Conservation (phyloP, 2,113 vertebrate species). For the Antechinus stuartii region DNA sequence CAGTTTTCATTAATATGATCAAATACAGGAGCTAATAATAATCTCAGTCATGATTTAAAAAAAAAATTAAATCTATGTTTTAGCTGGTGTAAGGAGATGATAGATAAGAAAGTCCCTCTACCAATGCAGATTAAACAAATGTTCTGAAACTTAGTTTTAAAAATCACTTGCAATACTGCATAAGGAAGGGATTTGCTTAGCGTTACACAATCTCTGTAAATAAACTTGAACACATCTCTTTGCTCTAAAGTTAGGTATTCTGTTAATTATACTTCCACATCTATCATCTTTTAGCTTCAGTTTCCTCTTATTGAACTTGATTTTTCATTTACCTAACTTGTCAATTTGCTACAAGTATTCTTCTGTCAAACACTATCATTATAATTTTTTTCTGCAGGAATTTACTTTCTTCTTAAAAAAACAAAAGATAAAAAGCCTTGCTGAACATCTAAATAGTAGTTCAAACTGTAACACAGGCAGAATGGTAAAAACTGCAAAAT, state of each 20-base stretch:
- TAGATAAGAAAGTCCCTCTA: neutral
- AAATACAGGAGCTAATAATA: neutral
- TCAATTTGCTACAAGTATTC: neutral
- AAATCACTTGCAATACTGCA: neutral
- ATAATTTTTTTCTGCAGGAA: neutral
- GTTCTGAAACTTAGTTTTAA: neutral
- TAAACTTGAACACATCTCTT: neutral
- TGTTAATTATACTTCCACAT: neutral
- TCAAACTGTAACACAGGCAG: neutral
- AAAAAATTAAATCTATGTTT: neutral
- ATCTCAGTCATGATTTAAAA: neutral
- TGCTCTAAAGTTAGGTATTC: neutral
- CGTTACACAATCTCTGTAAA: neutral
- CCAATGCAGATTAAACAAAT: neutral
- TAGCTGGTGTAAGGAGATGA: neutral
- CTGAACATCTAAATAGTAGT: neutral
- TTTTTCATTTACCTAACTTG: neutral
- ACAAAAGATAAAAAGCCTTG: neutral
- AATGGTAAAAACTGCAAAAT: neutral
- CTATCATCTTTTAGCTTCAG: neutral
- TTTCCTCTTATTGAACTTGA: neutral
- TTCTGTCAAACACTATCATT: neutral
- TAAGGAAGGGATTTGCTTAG: neutral
- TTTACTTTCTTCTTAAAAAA: neutral
- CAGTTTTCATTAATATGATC: neutral